Evolutionary conservation across 2,113 vertebrate genomes (phyloP).

Genomic region (Triplophysa siluroides): DNA sequence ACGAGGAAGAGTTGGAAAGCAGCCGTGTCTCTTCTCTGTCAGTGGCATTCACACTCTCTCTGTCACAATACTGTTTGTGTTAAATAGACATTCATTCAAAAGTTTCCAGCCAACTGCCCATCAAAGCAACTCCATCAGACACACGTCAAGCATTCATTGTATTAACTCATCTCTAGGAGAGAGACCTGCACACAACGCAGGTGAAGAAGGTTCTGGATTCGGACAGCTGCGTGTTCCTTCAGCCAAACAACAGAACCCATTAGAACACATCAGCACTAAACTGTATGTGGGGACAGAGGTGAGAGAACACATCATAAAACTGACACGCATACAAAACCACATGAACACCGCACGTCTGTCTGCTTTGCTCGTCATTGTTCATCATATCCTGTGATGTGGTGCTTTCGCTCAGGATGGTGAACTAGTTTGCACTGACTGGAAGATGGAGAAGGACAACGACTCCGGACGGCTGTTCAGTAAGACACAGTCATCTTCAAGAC

Average conservation of each 20-base stretch:
- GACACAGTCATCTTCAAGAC: constrained; percentile 34
- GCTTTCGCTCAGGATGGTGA: constrained; percentile 78
- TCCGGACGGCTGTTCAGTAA: constrained; percentile 73
- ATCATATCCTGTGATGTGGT: not conserved
- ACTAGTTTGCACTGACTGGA: constrained; percentile 82
- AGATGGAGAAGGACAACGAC: constrained; percentile 72
- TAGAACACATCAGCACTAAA: constrained; percentile 77
- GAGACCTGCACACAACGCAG: not conserved
- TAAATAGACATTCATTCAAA: no score
- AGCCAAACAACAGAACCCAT: constrained; percentile 62
- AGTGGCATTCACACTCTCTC: no score
- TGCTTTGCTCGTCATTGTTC: no score
- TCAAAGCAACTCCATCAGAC: not conserved
- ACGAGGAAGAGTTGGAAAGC: no score
- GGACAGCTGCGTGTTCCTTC: constrained; percentile 65
- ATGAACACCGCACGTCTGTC: no score
- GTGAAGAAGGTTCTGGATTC: constrained; percentile 56
- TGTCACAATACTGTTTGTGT: no score
- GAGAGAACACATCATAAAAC: constrained; percentile 45
- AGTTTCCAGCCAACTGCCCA: no score
- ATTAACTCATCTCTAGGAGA: constrained; percentile 33
- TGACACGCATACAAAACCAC: no score
- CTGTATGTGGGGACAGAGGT: constrained; percentile 89
- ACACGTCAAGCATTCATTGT: not conserved
- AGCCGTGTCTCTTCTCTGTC: no score